Evolutionary conservation across 2,113 vertebrate genomes (phyloP).

Genomic region (Eubucco bourcierii): DNA sequence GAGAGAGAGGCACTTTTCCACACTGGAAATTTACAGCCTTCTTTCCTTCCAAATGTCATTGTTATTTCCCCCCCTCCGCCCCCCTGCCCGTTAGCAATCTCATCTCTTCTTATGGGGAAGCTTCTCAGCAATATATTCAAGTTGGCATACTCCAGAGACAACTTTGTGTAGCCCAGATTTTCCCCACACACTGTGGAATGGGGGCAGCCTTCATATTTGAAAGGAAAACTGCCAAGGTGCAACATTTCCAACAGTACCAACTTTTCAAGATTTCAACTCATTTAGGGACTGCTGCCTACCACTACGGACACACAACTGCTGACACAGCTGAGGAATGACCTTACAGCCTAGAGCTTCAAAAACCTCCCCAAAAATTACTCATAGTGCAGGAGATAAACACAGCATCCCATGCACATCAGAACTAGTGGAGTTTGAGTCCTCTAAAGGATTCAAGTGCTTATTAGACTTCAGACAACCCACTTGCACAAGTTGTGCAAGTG

Average conservation of each 20-base stretch:
- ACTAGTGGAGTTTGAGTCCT: neutral
- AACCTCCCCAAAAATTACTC: neutral
- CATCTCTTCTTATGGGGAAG: neutral
- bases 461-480: too few species aligned
- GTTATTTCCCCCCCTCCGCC: slow-evolving; percentile 10
- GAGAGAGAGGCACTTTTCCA: slow-evolving; percentile 55
- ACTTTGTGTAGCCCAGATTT: neutral
- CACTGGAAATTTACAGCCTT: slow-evolving; percentile 60
- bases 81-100: neutral
- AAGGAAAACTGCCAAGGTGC: neutral
- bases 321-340: neutral
- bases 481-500: neutral
- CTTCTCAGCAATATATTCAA: neutral
- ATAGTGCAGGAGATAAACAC: neutral
- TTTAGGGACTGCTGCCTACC: neutral
- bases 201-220: neutral
- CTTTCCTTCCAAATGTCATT: slow-evolving; percentile 52
- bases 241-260: neutral
- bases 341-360: neutral
- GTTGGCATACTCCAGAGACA: neutral
- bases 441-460: neutral
- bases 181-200: neutral
- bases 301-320: neutral
- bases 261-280: neutral
- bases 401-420: neutral